Evolutionary conservation across 2,797 vertebrate genomes (phyloP).

Genomic region (Sarcophilus harrisii): DNA sequence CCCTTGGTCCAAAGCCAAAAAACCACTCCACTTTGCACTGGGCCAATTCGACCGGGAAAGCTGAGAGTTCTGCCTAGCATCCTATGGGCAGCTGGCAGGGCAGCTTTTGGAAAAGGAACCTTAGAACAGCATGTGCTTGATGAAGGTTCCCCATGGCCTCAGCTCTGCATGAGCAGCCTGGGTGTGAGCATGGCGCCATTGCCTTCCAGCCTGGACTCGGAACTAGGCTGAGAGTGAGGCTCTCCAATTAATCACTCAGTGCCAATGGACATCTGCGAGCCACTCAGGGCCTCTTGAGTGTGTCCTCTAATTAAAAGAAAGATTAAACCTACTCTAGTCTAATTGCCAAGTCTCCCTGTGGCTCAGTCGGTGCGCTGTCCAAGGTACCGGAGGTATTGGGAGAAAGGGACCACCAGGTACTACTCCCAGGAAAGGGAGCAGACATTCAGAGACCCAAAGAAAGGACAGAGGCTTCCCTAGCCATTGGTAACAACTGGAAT

Average conservation of each 20-base stretch:
- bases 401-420: neutral
- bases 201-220: neutral
- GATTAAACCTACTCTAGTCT: slow-evolving; percentile 39
- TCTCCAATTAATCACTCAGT: slow-evolving; percentile 14
- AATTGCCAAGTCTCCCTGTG: neutral
- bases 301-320: slow-evolving; percentile 66
- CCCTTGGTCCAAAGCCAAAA: neutral
- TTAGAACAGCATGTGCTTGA: neutral
- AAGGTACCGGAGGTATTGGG: neutral
- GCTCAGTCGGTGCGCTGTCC: neutral
- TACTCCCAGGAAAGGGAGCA: neutral
- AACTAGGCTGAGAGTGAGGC: neutral
- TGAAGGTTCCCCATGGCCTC: neutral
- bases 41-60: neutral
- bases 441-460: neutral
- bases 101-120: neutral
- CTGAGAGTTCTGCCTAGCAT: neutral
- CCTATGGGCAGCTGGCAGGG: neutral
- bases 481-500: neutral
- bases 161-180: neutral
- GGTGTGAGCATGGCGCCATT: neutral
- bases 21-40: neutral
- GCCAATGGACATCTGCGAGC: slow-evolving; percentile 56
- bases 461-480: neutral
- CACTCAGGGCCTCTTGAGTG: slow-evolving; percentile 22